Conservation (phyloP, 2,113 vertebrate genomes). For the Sceloporus undulatus region DNA sequence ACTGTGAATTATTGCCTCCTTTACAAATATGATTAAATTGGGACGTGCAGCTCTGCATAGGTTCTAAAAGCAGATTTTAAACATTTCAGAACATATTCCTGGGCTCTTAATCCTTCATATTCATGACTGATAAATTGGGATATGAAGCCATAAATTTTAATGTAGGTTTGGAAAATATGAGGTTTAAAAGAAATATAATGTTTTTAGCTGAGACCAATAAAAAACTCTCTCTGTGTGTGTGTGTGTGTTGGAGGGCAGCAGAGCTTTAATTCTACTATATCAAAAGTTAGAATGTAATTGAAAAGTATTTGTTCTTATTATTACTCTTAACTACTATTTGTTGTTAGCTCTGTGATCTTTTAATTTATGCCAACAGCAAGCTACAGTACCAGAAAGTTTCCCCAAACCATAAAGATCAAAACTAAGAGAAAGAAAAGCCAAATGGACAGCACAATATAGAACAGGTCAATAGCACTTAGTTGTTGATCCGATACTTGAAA, state of each 20-base stretch:
- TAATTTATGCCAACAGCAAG: background rate
- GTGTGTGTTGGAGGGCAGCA: background rate
- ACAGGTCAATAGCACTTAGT: background rate
- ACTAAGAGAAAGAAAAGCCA: background rate
- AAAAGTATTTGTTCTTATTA: background rate
- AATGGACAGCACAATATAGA: background rate
- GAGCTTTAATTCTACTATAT: background rate
- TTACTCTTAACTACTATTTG: no score
- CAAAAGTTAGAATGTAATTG: background rate
- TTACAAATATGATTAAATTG: slow-evolving; percentile 15
- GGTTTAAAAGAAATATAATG: background rate
- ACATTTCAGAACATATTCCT: background rate
- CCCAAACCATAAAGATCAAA: background rate
- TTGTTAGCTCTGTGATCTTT: background rate
- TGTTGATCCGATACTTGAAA: no score
- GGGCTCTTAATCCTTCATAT: background rate
- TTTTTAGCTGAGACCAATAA: background rate
- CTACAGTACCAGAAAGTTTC: background rate
- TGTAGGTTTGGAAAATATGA: background rate
- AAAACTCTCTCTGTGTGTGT: background rate
- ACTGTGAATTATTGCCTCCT: background rate
- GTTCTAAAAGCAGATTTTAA: background rate
- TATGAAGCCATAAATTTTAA: background rate
- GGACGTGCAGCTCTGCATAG: background rate
- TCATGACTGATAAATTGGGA: background rate